phyloP scores from a whole-genome alignment of 2,888 invertebrate genomes.

The Hydropsyche betteni region DNA sequence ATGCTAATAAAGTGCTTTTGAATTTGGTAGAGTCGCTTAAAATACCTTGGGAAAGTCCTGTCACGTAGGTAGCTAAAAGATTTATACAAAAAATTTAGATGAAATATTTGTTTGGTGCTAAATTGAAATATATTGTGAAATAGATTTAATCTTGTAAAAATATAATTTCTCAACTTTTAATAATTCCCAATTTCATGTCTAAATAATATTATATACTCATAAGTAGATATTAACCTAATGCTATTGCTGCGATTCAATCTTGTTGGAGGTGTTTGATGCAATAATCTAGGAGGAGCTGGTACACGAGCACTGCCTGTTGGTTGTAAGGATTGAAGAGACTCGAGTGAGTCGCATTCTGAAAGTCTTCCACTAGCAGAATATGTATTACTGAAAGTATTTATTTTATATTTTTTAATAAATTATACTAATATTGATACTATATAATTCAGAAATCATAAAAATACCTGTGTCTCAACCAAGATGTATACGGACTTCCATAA shows the following conservation, averaged over 20 bases:
- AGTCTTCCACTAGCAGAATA: slow-evolving; percentile 78
- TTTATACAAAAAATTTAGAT: slow-evolving; percentile 53
- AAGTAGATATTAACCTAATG: slow-evolving; percentile 75
- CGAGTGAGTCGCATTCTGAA: slow-evolving; percentile 91
- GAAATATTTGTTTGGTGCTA: slow-evolving; percentile 2
- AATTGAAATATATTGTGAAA: too few species aligned
- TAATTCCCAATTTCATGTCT: too few species aligned
- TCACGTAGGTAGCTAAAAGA: slow-evolving; percentile 86
- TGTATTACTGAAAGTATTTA: slow-evolving; percentile 69
- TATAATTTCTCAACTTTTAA: too few species aligned
- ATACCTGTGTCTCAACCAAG: slow-evolving; percentile 87
- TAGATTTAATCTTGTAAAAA: too few species aligned
- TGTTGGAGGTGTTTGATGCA: slow-evolving; percentile 76
- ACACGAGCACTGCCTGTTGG: slow-evolving; percentile 73
- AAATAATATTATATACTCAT: neutral
- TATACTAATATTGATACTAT: neutral
- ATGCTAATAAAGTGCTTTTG: slow-evolving; percentile 38
- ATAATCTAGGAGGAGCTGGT: slow-evolving; percentile 74
- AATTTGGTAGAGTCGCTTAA: slow-evolving; percentile 54
- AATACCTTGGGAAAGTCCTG: slow-evolving; percentile 92
- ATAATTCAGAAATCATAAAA: slow-evolving; percentile 20
- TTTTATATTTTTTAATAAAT: neutral
- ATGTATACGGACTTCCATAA: slow-evolving; percentile 83
- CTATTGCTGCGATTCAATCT: slow-evolving; percentile 90
- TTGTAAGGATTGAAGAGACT: slow-evolving; percentile 76